Evolutionary conservation across 2,888 invertebrate genomes (phyloP).

Genomic region (Gastracanthus pulcherrimus): DNA sequence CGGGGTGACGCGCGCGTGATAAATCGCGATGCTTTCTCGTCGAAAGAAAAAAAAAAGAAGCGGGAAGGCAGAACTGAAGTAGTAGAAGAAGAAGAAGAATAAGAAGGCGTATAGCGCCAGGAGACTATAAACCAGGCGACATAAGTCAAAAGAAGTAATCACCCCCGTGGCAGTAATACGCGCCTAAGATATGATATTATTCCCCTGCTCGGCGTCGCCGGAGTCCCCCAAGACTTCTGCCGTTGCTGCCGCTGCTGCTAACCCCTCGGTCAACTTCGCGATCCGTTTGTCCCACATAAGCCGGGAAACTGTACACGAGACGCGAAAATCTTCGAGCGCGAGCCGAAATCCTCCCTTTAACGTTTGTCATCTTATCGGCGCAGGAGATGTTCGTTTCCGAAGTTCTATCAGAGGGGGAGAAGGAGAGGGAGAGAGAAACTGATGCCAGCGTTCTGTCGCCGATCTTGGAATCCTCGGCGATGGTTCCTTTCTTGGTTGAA

Average conservation of each 20-base stretch:
- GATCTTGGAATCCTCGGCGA: too few relatives aligned
- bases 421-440: neutral
- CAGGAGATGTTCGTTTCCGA: neutral
- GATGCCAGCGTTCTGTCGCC: neutral
- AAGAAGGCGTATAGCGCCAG: too few relatives aligned
- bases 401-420: neutral
- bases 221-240: too few relatives aligned
- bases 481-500: too few relatives aligned
- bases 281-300: neutral
- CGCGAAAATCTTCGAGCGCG: slow-evolving; percentile 6
- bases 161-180: neutral
- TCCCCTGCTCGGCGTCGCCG: neutral
- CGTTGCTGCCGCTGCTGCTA: too few relatives aligned
- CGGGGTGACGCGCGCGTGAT: neutral
- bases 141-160: too few relatives aligned
- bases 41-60: neutral
- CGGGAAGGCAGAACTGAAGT: neutral
- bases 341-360: neutral
- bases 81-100: neutral
- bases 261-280: neutral
- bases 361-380: slow-evolving; percentile 40
- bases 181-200: neutral
- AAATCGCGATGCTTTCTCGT: neutral
- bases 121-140: too few relatives aligned
- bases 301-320: neutral